Evolutionary conservation across 2,888 invertebrate species (phyloP), one percentile per base, ranked within the genome.

Genomic region (Thyatira batis): DNA sequence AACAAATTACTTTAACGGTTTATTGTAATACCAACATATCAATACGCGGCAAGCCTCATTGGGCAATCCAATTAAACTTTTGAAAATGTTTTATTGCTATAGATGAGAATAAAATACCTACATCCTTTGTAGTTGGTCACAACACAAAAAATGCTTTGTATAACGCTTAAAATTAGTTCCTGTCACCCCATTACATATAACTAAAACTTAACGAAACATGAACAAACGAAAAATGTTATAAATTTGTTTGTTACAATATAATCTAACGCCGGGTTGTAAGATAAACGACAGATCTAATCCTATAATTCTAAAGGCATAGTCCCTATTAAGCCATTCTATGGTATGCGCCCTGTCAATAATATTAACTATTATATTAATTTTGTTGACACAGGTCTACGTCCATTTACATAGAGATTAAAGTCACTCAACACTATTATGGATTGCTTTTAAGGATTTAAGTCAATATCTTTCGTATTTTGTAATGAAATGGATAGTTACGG

Each of bases 61-160:
- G 73, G 77, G 65, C 78, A 78, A 73, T 58, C 67, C 67, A 74
- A 84, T 82, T 69, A 39, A 33, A 33, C n/a, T 39, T 39, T n/a
- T 8, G 33, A 33, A 33, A 33, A n/a, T 33, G 33, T 33, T 9
- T 33, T 33, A 13, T 9, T 13, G 11, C 30, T 30, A 30, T 30
- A 8, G 11, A 20, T 20, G 1, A 20, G 11, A 20, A 20, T 1
- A 21, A 13, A 33, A 3, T n/a, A 11, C n/a, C n/a, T 30, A n/a
- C n/a, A 30, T 11, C 28, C 13, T 13, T n/a, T 33, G 5, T 33
- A 33, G 13, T 11, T 4, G n/a, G n/a, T n/a, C n/a, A 11, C 33
- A 1, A 33, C n/a, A 39, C 13, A 39, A 17, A 3, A 8, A n/a
- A 1, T n/a, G n/a, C 1, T 11, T 39, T 39, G 13, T n/a, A 17